Conservation (phyloP, 2,888 invertebrate species). For the Clusia tigrina region DNA sequence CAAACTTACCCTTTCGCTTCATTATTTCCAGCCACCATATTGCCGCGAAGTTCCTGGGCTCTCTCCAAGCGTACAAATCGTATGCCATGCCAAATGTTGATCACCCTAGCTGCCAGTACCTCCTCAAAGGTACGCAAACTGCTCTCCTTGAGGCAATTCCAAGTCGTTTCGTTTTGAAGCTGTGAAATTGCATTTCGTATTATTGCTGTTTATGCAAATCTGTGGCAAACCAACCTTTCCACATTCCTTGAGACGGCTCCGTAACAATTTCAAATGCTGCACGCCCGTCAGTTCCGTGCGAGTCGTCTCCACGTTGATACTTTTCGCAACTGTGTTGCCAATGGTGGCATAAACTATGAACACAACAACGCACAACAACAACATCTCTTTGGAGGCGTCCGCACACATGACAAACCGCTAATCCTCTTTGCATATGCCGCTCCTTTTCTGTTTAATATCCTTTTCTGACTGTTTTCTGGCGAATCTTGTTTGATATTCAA, state of each 20-base stretch:
- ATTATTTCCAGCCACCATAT: background rate
- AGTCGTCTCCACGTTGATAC: background rate
- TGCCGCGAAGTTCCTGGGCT: background rate
- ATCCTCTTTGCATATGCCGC: no score
- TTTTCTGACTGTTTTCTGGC: background rate
- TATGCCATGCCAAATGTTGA: slow-evolving; percentile 72
- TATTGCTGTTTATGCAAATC: background rate
- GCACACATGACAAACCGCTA: no score
- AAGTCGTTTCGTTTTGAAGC: slow-evolving; percentile 56
- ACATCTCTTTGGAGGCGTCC: background rate
- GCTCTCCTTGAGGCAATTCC: slow-evolving; percentile 53
- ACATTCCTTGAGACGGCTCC: slow-evolving; percentile 47
- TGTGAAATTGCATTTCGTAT: slow-evolving; percentile 16
- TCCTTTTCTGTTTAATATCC: no score
- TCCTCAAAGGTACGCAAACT: slow-evolving; percentile 68
- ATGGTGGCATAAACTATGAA: slow-evolving; percentile 12
- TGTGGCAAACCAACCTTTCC: slow-evolving; percentile 25
- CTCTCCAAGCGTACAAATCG: slow-evolving; percentile 62
- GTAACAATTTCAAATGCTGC: slow-evolving; percentile 41
- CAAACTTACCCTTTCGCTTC: background rate
- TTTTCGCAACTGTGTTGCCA: background rate
- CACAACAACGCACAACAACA: slow-evolving; percentile 8
- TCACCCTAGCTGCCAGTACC: slow-evolving; percentile 69
- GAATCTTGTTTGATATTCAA: background rate
- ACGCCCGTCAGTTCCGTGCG: slow-evolving; percentile 41